phyloP scores from a whole-genome alignment of 2,888 invertebrate species.

The Cephus sareptanus region DNA sequence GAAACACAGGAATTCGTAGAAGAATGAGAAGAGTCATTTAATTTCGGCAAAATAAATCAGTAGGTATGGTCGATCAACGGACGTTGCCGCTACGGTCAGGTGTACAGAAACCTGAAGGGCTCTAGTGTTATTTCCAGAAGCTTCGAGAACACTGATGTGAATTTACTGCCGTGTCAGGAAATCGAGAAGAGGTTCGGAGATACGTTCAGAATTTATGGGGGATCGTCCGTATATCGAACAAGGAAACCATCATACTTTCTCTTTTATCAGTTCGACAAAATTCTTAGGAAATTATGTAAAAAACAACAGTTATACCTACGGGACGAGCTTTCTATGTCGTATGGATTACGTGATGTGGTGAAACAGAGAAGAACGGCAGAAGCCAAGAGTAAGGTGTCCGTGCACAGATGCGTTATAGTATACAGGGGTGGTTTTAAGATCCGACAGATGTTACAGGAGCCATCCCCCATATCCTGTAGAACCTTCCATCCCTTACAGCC shows the following conservation, averaged over 20 bases:
- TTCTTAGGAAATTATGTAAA: not conserved
- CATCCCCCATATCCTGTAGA: conserved; percentile 11
- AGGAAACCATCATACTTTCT: not conserved
- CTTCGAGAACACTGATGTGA: conserved; percentile 39
- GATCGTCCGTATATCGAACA: not conserved
- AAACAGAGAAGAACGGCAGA: not conserved
- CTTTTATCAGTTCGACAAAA: not conserved
- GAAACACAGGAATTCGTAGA: not conserved
- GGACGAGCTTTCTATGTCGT: not conserved
- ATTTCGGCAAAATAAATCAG: not conserved
- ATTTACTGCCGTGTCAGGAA: conserved; percentile 37
- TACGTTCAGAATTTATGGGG: conserved; percentile 34
- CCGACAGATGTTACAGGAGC: conserved; percentile 46
- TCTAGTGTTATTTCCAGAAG: not conserved
- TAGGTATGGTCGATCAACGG: not conserved
- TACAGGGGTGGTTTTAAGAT: conserved; percentile 33
- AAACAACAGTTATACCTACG: too few relatives aligned
- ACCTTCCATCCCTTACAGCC: conserved; percentile 22
- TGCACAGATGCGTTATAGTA: conserved; percentile 12
- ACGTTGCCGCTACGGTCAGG: not conserved
- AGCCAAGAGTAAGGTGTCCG: not conserved
- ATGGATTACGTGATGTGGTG: not conserved
- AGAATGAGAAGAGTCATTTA: not conserved
- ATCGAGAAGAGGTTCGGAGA: conserved; percentile 25
- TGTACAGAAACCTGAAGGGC: not conserved